Base-by-base conservation (phyloP, 2,797 vertebrate species). In the Chrysocyon brachyurus region DNA sequence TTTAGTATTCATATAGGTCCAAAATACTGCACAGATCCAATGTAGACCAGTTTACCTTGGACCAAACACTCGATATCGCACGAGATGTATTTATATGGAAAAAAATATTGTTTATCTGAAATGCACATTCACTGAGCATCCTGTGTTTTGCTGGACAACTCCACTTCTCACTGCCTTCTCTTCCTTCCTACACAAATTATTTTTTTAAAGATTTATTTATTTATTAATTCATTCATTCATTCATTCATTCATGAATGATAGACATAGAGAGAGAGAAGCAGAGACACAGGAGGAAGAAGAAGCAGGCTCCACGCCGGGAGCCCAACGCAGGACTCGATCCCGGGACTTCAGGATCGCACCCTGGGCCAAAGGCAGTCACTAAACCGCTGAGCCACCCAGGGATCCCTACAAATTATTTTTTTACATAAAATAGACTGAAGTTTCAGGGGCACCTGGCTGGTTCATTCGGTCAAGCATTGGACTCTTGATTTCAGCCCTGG, bases 41-140 rank as follows among this genome's bases (percentile, higher is more conserved):
- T 24, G 14, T 77, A 92, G 19, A 68, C 10, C 28, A 92, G 31
- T 85, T 78, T 70, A 90, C 40, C 2, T 14, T 14, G 24, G 95
- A 36, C 8, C 14, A 75, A 68, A 52, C 63, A 87, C 1, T 24
- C 85, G 90, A 70, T 90, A 94, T 3, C 85, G 1, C 66, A 70
- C 24, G n/a, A 94, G 73, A 82, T 15, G 59, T 26, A 94, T 28
- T 49, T 77, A 49, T 31, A 59, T 12, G 36, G 12, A 68, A 90
- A 90, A 85, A 90, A 40, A 46, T 31, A 52, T 40, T 70, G 6
- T 87, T 96, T 54, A 75, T 72, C 17, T 81, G 75, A 92, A 94
- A 66, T 78, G 61, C 6, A 17, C 33, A 88, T 91, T 90, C 90
- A 82, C 72, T 72, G 83, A 81, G 59, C 12, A 78, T 89, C 14